These are phyloP conservation scores for Troilus luridus DNA, from an alignment of 2,888 invertebrate species.

Conservation along the genomic window DNA sequence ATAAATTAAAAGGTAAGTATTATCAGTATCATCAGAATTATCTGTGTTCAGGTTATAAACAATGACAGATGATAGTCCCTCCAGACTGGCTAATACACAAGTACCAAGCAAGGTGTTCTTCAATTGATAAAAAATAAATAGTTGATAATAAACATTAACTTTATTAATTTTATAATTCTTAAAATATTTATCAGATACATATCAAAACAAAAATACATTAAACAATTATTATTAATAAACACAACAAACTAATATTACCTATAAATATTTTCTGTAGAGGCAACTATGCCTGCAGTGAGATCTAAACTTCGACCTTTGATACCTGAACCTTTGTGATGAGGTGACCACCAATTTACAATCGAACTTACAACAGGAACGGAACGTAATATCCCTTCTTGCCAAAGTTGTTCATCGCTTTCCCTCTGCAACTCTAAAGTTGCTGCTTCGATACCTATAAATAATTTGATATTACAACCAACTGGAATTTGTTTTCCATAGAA, in stretches of 20 bases:
- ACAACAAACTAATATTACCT: slow-evolving; percentile 66
- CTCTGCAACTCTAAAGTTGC: slow-evolving; percentile 92
- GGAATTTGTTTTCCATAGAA: background rate
- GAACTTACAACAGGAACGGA: slow-evolving; percentile 92
- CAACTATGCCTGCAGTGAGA: slow-evolving; percentile 82
- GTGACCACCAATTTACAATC: slow-evolving; percentile 97
- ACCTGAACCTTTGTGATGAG: slow-evolving; percentile 79
- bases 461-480: background rate
- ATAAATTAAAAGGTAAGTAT: too few species aligned
- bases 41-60: too few species aligned
- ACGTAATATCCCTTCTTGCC: slow-evolving; percentile 94
- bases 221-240: background rate
- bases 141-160: too few species aligned
- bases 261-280: slow-evolving; percentile 85
- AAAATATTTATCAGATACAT: too few species aligned
- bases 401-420: slow-evolving; percentile 89
- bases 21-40: too few species aligned
- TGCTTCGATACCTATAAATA: slow-evolving; percentile 84
- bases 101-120: too few species aligned
- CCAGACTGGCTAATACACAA: too few species aligned
- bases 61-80: too few species aligned
- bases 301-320: slow-evolving; percentile 88
- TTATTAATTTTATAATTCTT: too few species aligned
- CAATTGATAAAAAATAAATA: too few species aligned
- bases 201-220: background rate